A percentile compares a stretch with the other conserved stretches of the same genome.
These are phyloP conservation scores for Leucoptera coffeella DNA, from an alignment of 2,888 invertebrate species.

Conservation along the genomic window DNA sequence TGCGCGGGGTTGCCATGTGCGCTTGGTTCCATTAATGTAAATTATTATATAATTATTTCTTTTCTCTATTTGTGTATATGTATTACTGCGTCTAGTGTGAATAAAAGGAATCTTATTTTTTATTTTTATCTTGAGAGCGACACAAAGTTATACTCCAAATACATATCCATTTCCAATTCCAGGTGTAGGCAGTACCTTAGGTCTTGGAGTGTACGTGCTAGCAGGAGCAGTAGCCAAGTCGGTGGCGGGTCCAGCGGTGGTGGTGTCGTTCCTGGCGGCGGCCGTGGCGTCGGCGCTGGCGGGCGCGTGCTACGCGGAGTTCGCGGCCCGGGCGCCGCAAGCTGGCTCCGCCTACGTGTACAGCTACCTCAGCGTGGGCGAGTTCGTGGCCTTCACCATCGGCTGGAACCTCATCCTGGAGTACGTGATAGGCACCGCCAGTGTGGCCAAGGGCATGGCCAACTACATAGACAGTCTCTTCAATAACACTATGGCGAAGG, in stretches of 20 bases:
- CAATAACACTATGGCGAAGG: slow-evolving; percentile 60
- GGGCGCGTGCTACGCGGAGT: slow-evolving; percentile 86
- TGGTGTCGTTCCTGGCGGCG: slow-evolving; percentile 85
- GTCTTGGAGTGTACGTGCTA: slow-evolving; percentile 91
- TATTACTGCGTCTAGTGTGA: too few species aligned
- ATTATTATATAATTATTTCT: too few species aligned
- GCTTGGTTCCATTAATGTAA: too few species aligned
- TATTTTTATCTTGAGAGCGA: too few species aligned
- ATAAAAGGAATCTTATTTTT: too few species aligned
- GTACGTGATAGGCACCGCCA: slow-evolving; percentile 78
- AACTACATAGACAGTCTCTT: slow-evolving; percentile 69
- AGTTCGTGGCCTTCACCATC: slow-evolving; percentile 84
- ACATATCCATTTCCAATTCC: too few species aligned
- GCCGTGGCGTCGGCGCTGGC: slow-evolving; percentile 91
- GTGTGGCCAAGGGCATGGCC: slow-evolving; percentile 71
- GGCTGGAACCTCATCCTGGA: slow-evolving; percentile 93
- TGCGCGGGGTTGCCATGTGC: too few species aligned
- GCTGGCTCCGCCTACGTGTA: slow-evolving; percentile 91
- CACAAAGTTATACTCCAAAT: too few species aligned
- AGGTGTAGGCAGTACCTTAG: slow-evolving; percentile 79
- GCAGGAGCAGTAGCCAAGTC: slow-evolving; percentile 84
- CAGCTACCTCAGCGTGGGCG: slow-evolving; percentile 87
- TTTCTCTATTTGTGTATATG: too few species aligned
- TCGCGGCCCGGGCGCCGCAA: slow-evolving; percentile 79
- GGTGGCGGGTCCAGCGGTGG: slow-evolving; percentile 87